phyloP scores from a whole-genome alignment of 1,140 invertebrate species.

The Manduca sexta region DNA sequence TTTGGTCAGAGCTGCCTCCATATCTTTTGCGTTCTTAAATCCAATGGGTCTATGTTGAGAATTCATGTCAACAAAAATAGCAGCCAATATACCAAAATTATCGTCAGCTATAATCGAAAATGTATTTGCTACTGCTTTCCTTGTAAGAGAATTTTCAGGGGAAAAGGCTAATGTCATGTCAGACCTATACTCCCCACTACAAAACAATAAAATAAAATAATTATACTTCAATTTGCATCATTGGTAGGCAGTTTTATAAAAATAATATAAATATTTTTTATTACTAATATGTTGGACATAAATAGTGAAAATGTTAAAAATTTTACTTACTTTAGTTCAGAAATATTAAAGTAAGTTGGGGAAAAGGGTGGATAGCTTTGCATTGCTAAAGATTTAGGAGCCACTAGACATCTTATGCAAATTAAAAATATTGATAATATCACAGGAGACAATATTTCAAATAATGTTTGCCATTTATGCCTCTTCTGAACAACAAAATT shows the following conservation, averaged over 20 bases:
- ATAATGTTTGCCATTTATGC: conserved; percentile 81
- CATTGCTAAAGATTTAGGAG: conserved; percentile 58
- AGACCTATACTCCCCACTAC: conserved; percentile 49
- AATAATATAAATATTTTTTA: too few species aligned
- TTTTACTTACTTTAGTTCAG: conserved; percentile 50
- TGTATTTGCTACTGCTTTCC: conserved; percentile 48
- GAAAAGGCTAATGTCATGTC: conserved; percentile 60
- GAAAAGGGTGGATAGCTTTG: conserved; percentile 44
- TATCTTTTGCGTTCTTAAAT: conserved; percentile 47
- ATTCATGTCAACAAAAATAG: conserved; percentile 40
- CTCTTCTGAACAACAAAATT: conserved; percentile 86
- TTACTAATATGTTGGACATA: too few species aligned
- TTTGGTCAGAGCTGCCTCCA: conserved; percentile 57
- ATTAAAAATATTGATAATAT: conserved; percentile 84
- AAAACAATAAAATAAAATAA: too few species aligned
- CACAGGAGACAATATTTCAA: conserved; percentile 84
- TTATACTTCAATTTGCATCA: neutral
- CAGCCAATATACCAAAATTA: conserved; percentile 44
- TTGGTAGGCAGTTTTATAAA: too few species aligned
- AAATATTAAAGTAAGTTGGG: conserved; percentile 61
- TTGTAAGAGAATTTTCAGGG: conserved; percentile 52
- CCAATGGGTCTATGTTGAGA: conserved; percentile 53
- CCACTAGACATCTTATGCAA: conserved; percentile 75
- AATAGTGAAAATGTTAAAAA: too few species aligned
- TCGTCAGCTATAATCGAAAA: conserved; percentile 55